Evolutionary conservation across 2,797 vertebrate genomes (phyloP).

Genomic region (Phaenicophaeus curvirostris): DNA sequence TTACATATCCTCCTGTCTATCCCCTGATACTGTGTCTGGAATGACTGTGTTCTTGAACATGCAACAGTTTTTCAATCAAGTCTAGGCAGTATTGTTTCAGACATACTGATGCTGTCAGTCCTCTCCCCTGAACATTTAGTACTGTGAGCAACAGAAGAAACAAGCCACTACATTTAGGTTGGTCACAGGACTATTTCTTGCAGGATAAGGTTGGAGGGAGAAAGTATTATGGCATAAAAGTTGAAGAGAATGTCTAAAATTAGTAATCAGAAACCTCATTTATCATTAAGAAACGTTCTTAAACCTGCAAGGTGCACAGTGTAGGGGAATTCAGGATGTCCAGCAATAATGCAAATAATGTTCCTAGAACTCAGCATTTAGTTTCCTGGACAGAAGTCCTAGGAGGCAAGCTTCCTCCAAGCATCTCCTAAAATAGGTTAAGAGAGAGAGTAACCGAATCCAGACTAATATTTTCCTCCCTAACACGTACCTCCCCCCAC

Average conservation of each 20-base stretch:
- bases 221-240: neutral
- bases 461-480: neutral
- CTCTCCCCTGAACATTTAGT: neutral
- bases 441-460: neutral
- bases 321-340: neutral
- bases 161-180: neutral
- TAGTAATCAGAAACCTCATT: neutral
- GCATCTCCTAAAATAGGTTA: neutral
- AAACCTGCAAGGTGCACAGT: neutral
- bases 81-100: neutral
- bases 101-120: neutral
- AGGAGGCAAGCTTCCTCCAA: neutral
- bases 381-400: neutral
- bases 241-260: neutral
- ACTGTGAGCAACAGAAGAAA: neutral
- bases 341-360: neutral
- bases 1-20: neutral
- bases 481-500: neutral
- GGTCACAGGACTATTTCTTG: neutral
- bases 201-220: neutral
- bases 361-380: neutral
- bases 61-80: neutral
- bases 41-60: rapidly evolving
- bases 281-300: neutral
- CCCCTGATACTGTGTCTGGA: neutral